Percentiles rank a stretch among this genome's conserved stretches.
Conservation (phyloP, 2,113 vertebrate species). For the Calidris pugnax region DNA sequence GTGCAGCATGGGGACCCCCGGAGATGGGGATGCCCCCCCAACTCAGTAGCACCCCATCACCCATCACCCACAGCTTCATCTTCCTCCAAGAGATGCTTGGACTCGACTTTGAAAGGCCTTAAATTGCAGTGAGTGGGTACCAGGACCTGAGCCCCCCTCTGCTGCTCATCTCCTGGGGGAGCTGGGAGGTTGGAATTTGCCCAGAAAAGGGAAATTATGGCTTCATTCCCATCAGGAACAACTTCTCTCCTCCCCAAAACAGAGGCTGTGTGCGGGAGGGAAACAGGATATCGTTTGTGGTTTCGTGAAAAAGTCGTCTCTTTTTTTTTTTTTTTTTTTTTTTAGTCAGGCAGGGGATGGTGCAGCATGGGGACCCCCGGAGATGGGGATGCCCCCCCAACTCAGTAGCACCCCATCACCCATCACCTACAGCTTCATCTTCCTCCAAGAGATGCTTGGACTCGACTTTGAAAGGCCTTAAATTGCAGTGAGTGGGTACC, state of each 20-base stretch:
- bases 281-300: slow-evolving; percentile 52
- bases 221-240: background rate
- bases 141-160: background rate
- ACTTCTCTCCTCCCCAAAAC: background rate
- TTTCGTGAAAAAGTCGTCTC: background rate
- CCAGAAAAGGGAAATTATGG: background rate
- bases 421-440: background rate
- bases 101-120: background rate
- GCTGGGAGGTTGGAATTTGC: background rate
- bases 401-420: background rate
- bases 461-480: background rate
- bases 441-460: background rate
- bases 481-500: background rate
- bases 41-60: background rate
- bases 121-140: background rate
- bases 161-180: background rate
- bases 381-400: background rate
- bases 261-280: background rate
- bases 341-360: background rate
- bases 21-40: background rate
- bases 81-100: background rate
- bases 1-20: accelerated
- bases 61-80: background rate
- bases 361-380: accelerated
- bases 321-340: background rate